phyloP scores from a whole-genome alignment of 2,113 vertebrate genomes.

The Argyrosomus japonicus region DNA sequence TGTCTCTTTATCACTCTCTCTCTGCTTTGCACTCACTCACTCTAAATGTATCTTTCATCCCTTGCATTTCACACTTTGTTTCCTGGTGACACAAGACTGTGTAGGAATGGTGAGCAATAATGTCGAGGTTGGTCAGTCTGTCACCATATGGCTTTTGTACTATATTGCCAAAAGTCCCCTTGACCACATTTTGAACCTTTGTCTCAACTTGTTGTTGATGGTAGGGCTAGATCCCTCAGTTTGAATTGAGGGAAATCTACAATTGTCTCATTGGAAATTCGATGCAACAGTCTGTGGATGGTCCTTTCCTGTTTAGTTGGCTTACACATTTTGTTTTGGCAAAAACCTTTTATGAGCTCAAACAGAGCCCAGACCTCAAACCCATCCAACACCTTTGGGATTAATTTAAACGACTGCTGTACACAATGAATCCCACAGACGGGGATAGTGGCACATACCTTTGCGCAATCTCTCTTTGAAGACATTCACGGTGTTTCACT shows the following conservation, averaged over 20 bases:
- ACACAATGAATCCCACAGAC: constrained; percentile 6
- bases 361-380: neutral
- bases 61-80: neutral
- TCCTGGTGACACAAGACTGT: neutral
- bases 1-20: constrained; percentile 4
- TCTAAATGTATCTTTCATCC: neutral
- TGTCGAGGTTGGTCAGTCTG: neutral
- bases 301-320: neutral
- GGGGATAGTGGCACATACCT: constrained; percentile 4
- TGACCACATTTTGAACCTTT: neutral
- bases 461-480: constrained; percentile 17
- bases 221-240: neutral
- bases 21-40: neutral
- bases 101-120: neutral
- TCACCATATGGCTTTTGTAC: neutral
- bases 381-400: neutral
- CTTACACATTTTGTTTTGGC: neutral
- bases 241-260: too few relatives aligned
- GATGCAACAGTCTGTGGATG: neutral
- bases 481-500: constrained; percentile 7
- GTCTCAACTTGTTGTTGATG: neutral
- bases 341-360: neutral
- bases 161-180: neutral
- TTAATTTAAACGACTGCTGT: neutral
- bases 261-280: neutral